phyloP scores from a whole-genome alignment of 2,797 vertebrate species.

The Galago senegalensis region DNA sequence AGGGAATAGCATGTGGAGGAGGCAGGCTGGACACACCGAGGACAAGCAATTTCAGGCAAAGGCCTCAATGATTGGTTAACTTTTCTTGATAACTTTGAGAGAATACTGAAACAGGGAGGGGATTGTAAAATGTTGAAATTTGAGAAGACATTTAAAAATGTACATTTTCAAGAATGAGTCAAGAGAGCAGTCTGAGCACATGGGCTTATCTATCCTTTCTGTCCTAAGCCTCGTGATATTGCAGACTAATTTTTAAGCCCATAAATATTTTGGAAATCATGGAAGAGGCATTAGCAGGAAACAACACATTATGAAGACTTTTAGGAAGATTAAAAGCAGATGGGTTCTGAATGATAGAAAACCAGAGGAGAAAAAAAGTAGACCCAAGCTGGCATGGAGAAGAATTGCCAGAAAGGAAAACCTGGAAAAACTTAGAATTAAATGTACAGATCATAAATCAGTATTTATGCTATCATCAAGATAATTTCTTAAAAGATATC shows the following conservation, averaged over 20 bases:
- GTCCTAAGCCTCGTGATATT: background rate
- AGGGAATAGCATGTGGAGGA: background rate
- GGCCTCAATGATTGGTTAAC: background rate
- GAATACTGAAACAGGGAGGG: background rate
- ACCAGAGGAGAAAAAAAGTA: slow-evolving; percentile 38
- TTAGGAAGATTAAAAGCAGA: slow-evolving; percentile 32
- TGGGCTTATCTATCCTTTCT: background rate
- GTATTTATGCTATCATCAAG: background rate
- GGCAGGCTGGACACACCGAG: background rate
- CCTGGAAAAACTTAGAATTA: background rate
- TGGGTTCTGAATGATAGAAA: background rate
- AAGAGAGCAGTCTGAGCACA: background rate
- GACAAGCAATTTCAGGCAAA: background rate
- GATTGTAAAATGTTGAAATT: background rate
- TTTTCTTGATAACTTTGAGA: background rate
- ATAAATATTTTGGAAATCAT: background rate
- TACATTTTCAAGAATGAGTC: background rate
- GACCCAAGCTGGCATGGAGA: background rate
- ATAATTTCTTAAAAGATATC: background rate
- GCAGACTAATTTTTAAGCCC: slow-evolving; percentile 4
- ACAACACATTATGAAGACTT: slow-evolving; percentile 27
- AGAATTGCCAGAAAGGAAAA: background rate
- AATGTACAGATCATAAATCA: background rate
- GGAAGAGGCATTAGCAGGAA: background rate
- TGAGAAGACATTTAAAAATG: slow-evolving; percentile 12